A percentile compares a stretch with the other conserved stretches of the same genome.
phyloP scores from a whole-genome alignment of 2,888 invertebrate genomes.

The Trichogramma evanescens region DNA sequence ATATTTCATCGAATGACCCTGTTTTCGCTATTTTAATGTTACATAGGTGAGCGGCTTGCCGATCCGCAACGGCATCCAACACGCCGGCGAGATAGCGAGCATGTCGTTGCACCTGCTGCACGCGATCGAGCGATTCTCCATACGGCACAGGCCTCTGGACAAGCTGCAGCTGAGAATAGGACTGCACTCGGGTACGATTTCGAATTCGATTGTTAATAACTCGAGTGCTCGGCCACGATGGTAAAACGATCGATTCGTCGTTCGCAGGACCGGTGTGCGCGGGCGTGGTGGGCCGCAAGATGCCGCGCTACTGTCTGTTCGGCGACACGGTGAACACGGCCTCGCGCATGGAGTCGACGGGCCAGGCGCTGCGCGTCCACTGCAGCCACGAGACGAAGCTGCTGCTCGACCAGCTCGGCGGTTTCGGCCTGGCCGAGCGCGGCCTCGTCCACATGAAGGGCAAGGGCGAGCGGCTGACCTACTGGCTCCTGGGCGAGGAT shows the following conservation, averaged over 20 bases:
- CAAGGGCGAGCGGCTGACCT: conserved; percentile 75
- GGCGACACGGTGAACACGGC: conserved; percentile 92
- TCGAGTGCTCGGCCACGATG: too few species aligned
- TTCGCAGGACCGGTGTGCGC: conserved; percentile 87
- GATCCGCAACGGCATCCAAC: conserved; percentile 77
- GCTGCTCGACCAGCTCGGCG: conserved; percentile 64
- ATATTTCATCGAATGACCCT: background rate
- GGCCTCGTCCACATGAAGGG: conserved; percentile 77
- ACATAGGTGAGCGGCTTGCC: conserved; percentile 78
- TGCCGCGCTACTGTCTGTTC: conserved; percentile 88
- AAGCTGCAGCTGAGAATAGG: conserved; percentile 82
- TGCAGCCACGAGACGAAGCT: conserved; percentile 69
- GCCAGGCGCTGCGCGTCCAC: conserved; percentile 73
- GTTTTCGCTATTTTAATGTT: background rate
- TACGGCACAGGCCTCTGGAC: conserved; percentile 80
- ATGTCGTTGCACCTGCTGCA: conserved; percentile 84
- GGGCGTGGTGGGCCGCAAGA: conserved; percentile 85
- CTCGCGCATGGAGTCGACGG: conserved; percentile 80
- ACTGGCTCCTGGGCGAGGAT: conserved; percentile 76
- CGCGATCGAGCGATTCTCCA: conserved; percentile 77
- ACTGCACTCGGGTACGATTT: conserved; percentile 68
- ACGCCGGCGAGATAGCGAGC: conserved; percentile 88
- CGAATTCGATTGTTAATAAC: too few species aligned
- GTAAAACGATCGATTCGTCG: too few species aligned
- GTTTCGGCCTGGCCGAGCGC: conserved; percentile 69